Conservation (phyloP, 2,797 vertebrate genomes). For the Halcyon smyrnensis region DNA sequence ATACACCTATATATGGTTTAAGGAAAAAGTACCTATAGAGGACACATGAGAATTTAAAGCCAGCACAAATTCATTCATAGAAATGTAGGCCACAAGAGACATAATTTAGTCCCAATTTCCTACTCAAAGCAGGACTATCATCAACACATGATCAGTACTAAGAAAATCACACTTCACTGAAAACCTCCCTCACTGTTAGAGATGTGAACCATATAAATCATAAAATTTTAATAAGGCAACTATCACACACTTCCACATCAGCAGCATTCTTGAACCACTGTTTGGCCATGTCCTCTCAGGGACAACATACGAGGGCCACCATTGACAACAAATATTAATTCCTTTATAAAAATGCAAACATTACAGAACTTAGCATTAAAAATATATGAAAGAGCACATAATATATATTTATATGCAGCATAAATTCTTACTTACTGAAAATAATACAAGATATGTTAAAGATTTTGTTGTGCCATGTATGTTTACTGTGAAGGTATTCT, state of each 20-base stretch:
- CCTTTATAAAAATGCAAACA: neutral
- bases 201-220: neutral
- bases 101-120: neutral
- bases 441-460: neutral
- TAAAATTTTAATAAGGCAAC: neutral
- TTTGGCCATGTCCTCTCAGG: neutral
- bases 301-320: neutral
- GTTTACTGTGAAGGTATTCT: slow-evolving; percentile 18
- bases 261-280: neutral
- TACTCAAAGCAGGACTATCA: neutral
- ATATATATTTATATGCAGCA: neutral
- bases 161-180: neutral
- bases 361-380: neutral
- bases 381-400: neutral
- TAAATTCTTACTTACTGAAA: slow-evolving; percentile 18
- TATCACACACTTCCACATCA: neutral
- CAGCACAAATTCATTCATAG: neutral
- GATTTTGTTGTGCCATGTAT: neutral
- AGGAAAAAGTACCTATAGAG: neutral
- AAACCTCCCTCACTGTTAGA: neutral
- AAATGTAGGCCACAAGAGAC: neutral
- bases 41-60: neutral
- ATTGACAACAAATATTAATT: neutral
- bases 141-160: neutral
- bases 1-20: neutral